phyloP scores from a whole-genome alignment of 2,888 invertebrate genomes.

The Yponomeuta malinellus region DNA sequence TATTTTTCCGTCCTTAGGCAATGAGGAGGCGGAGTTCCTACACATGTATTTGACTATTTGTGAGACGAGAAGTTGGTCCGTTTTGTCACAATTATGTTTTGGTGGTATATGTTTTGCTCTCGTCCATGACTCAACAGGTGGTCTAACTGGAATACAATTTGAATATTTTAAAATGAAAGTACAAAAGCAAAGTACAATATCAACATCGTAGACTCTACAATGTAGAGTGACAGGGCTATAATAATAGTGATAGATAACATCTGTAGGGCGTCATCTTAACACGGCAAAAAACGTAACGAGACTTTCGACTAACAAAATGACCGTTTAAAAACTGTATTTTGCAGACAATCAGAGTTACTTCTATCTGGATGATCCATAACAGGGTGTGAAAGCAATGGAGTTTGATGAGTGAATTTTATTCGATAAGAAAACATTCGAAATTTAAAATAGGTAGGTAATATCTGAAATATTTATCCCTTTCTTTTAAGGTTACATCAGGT shows the following conservation, averaged over 20 bases:
- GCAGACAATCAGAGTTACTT: neutral
- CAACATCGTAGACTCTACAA: neutral
- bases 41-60: too few relatives aligned
- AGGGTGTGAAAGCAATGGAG: neutral
- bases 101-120: too few relatives aligned
- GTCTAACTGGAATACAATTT: neutral
- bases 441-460: too few relatives aligned
- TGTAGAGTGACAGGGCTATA: neutral
- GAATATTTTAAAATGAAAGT: neutral
- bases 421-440: neutral
- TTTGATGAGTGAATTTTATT: neutral
- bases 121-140: neutral
- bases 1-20: too few relatives aligned
- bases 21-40: too few relatives aligned
- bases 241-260: neutral
- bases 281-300: neutral
- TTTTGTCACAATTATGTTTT: too few relatives aligned
- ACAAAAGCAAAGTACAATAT: neutral
- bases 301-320: constrained; percentile 18
- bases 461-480: too few relatives aligned
- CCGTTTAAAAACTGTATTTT: constrained; percentile 2
- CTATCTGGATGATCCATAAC: neutral
- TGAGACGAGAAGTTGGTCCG: too few relatives aligned
- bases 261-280: neutral
- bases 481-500: too few relatives aligned